These are phyloP conservation scores for Lepidochitona cinerea DNA, from an alignment of 2,888 invertebrate species.

Conservation along the genomic window DNA sequence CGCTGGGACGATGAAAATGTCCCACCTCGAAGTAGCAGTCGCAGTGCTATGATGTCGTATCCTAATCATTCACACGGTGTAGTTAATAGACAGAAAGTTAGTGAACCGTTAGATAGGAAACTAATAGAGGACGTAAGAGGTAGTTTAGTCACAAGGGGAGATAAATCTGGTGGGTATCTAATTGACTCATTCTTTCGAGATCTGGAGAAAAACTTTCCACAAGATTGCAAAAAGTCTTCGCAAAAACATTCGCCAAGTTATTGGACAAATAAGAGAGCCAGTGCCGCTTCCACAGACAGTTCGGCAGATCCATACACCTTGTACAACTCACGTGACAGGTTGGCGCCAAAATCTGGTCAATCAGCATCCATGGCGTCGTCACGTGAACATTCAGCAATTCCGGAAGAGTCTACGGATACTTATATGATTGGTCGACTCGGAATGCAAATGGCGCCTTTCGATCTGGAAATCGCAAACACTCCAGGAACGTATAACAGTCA, in stretches of 20 bases:
- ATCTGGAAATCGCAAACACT: constrained; percentile 13
- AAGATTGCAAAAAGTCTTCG: constrained; percentile 14
- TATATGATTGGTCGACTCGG: background rate
- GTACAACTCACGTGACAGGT: constrained; percentile 38
- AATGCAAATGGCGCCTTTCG: constrained; percentile 17
- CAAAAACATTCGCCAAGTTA: constrained; percentile 15
- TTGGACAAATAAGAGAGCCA: constrained; percentile 41
- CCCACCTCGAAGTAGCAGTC: background rate
- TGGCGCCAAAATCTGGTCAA: constrained; percentile 1
- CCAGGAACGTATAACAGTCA: constrained; percentile 21
- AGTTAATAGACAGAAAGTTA: background rate
- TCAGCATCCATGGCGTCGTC: constrained; percentile 31
- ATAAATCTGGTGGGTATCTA: background rate
- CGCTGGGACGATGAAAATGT: constrained; percentile 50
- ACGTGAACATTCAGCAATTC: constrained; percentile 45
- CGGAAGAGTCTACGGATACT: constrained; percentile 29
- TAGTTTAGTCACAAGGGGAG: constrained; percentile 25
- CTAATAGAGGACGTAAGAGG: constrained; percentile 32
- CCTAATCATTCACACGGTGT: background rate
- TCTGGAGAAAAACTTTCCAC: constrained; percentile 39
- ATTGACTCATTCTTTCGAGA: constrained; percentile 45
- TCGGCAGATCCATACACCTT: constrained; percentile 46
- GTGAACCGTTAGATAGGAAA: constrained; percentile 17
- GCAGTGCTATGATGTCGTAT: constrained; percentile 7
- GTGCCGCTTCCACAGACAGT: constrained; percentile 51